Evolutionary conservation across 1,140 invertebrate species (phyloP), one percentile per base, ranked within the genome.

Genomic region (Idris sp.): DNA sequence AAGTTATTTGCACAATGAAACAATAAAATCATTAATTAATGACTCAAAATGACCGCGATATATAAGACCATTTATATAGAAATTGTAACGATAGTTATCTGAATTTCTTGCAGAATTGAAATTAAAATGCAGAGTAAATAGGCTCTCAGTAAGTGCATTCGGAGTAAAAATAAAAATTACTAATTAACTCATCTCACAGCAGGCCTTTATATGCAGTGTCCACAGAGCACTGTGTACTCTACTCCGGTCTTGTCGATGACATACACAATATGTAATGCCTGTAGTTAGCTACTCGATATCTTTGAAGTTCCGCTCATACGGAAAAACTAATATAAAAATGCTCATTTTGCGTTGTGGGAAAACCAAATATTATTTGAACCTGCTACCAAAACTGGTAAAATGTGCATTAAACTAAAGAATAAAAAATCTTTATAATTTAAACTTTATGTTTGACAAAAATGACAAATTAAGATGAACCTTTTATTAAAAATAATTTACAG

Each of bases 261-360:
- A 74, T 56, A 59, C 68, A 82, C 79, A 84, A 83, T 84, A 80
- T 83, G 77, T 81, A 80, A 81, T 80, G 79, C 80, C 73, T 83
- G 81, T 84, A 79, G 71, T 58, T 53, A 46, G 53, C 72, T 80
- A 72, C 49, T 65, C 76, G 75, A 79, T 78, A 81, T 80, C 78
- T 82, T 81, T 83, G 79, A 83, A 81, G 77, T 83, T 59, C 46
- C 54, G 71, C 51, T 33, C 48, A 13, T 30, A 68, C 22, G 49
- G 49, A 59, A 46, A 62, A 75, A 40, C 56, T 18, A 35, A 62
- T 68, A 80, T 80, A 79, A 81, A 76, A 78, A 33, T 38, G 18
- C 8, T n/a, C 16, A 38, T n/a, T n/a, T n/a, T n/a, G 36, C 28
- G 77, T 75, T 82, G 77, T 83, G 83, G 79, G 82, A 84, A 84